A percentile compares a stretch with the other conserved stretches of the same genome.
Evolutionary conservation across 1,140 invertebrate genomes (phyloP).

Genomic region (Hycleus cichorii): DNA sequence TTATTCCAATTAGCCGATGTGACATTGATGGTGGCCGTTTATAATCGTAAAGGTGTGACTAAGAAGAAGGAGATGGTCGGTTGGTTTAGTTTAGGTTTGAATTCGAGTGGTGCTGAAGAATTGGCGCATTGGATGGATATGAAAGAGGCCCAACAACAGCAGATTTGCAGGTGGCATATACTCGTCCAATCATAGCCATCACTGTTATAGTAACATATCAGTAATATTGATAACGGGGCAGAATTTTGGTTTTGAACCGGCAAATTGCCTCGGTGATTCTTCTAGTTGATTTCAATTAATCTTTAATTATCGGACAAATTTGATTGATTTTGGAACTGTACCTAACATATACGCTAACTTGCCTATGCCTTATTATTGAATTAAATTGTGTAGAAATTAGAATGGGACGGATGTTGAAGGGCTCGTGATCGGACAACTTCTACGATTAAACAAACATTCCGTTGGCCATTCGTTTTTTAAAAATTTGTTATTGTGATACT

Average conservation of each 20-base stretch:
- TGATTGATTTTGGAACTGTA: too few species aligned
- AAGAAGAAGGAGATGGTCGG: constrained; percentile 95
- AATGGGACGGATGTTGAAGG: constrained; percentile 16
- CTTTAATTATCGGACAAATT: too few species aligned
- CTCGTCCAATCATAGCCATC: constrained; percentile 47
- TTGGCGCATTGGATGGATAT: constrained; percentile 92
- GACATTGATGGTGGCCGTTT: constrained; percentile 87
- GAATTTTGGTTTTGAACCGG: not conserved
- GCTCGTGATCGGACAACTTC: constrained; percentile 16
- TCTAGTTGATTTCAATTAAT: too few species aligned
- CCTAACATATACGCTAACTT: constrained; percentile 11
- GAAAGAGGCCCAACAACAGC: constrained; percentile 60
- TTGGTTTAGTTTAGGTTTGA: constrained; percentile 88
- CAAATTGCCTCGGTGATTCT: not conserved
- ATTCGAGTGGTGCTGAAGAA: constrained; percentile 86
- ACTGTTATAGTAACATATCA: constrained; percentile 19
- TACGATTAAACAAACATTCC: constrained; percentile 12
- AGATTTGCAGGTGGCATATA: constrained; percentile 69
- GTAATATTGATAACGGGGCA: not conserved
- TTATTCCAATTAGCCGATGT: constrained; percentile 93
- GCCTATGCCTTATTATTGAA: constrained; percentile 19
- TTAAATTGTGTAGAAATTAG: constrained; percentile 15
- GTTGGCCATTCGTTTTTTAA: constrained; percentile 13
- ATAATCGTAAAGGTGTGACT: constrained; percentile 81
- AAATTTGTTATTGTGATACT: constrained; percentile 26